Evolutionary conservation across 2,888 invertebrate genomes (phyloP), one percentile per base, ranked within the genome.

Genomic region (Hirtodrosophila trivittata): DNA sequence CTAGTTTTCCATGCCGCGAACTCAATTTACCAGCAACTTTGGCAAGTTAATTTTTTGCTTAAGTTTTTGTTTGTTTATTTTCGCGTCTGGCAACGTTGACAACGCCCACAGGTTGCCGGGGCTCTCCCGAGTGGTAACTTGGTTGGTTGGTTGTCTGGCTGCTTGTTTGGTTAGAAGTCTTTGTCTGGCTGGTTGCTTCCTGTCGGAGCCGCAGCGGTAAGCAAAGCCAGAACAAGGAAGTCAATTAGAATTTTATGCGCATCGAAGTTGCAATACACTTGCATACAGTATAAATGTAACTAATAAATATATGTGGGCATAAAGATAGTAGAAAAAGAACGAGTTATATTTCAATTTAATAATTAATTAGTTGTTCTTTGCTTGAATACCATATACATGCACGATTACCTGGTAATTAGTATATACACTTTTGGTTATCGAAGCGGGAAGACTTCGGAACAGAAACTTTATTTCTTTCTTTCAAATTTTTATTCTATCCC

Each of bases 1-100:
- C 64, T 58, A 66, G 74, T 65, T 68, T 68, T 58, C 41, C 74
- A 52, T 70, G 77, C 42, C 54, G 64, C 47, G 45, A 74, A 71
- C 77, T 67, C 54, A 64, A 62, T 70, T 72, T 59, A 39, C 39
- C 13, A 9, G n/a, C 55, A 37, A 39, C 9, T 4, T 33, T 30
- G 30, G 6, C 7, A 10, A 41, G 32, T 26, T 41, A 50, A 37
- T 52, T 54, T 41, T 26, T 28, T 63, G 21, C 8, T 52, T 16
- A 37, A 13, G 13, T 32, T 8, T 38, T 32, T 50, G 47, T 39
- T 25, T 42, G 30, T 54, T 51, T 38, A 30, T 41, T 46, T 1
- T 13, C 3, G n/a, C 37, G 56, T 58, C 59, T 54, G 42, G 37
- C 55, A 45, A 42, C 64, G 59, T 45, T 59, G 67, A 63, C 70